These are phyloP conservation scores for Himalopsyche tibetana DNA, from an alignment of 2,888 invertebrate species.

Conservation along the genomic window DNA sequence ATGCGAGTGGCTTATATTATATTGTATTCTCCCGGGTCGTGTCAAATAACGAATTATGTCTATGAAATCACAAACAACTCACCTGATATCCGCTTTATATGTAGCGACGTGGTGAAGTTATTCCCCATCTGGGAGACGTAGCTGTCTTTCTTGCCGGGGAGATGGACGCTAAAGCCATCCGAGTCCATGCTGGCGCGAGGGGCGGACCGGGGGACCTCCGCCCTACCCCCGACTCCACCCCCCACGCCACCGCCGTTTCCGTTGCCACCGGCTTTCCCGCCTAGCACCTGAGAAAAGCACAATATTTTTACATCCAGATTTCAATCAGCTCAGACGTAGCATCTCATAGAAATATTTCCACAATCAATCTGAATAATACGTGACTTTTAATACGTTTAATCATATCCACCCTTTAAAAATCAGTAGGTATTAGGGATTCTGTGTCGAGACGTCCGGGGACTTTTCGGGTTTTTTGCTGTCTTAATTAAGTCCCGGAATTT, in stretches of 20 bases:
- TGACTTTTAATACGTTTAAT: too few relatives aligned
- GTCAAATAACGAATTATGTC: neutral
- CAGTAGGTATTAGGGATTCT: too few relatives aligned
- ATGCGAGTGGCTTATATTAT: neutral
- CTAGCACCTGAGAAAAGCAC: constrained; percentile 68
- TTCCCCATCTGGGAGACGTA: constrained; percentile 78
- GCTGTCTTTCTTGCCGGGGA: constrained; percentile 76
- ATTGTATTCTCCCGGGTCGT: neutral
- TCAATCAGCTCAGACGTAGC: too few relatives aligned
- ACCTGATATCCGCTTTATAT: constrained; percentile 77
- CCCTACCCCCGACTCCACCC: constrained; percentile 71
- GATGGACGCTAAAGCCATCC: constrained; percentile 76
- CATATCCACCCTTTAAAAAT: too few relatives aligned
- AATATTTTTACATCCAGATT: too few relatives aligned
- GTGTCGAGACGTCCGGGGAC: too few relatives aligned
- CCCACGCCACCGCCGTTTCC: constrained; percentile 67
- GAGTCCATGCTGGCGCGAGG: constrained; percentile 75
- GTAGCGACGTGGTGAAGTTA: constrained; percentile 76
- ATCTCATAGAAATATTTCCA: neutral
- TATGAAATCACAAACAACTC: constrained; percentile 67
- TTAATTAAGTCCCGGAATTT: too few relatives aligned
- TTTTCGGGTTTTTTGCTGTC: too few relatives aligned
- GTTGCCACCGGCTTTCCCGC: constrained; percentile 69
- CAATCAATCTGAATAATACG: too few relatives aligned
- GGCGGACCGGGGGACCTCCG: constrained; percentile 67